Base-by-base conservation (phyloP, 2,797 vertebrate genomes). In the Onychomys torridus region DNA sequence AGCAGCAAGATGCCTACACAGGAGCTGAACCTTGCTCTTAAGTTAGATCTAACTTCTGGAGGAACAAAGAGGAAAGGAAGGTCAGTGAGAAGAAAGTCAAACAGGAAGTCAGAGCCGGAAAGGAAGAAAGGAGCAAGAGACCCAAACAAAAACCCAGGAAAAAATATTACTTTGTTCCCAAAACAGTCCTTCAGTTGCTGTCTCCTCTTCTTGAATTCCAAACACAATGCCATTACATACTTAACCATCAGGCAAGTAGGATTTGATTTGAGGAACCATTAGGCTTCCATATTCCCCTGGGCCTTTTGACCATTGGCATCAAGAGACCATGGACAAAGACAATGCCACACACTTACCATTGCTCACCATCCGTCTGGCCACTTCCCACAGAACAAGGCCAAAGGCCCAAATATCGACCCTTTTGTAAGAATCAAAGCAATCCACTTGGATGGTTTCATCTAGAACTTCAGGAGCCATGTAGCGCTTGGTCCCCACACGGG, bases 391-490 rank as follows among this genome's bases (percentile, higher is more conserved):
- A 65, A 99, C 99, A 21, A 99, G 99, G 71, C 99, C 99, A 23
- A 99, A 99, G 40, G 99, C 99, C 99, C 99, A 99, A 98, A 99
- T 99, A 96, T 99, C 99, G 34, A 99, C 99, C 61, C 99, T 98
- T 97, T 99, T 99, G 96, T 99, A 99, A 71, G 99, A 99, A 98
- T 99, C 99, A 0, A 99, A 99, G 98, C 99, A 99, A 98, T 99
- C 99, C 83, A 99, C 99, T 98, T 99, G 99, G 98, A 99, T 99
- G 3, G 99, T 99, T 98, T 99, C 99, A 21, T 99, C 99, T 16
- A 99, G 97, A 59, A 99, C 99, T 86, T 99, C 99, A 0, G 99
- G 99, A 5, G 99, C 99, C 99, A 99, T 99, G 99, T 99, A 99
- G 92, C 99, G 99, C 93, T 99, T 99, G 89, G 99, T 99, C 67